Conservation (phyloP, 2,888 invertebrate genomes). For the Selenia dentaria region DNA sequence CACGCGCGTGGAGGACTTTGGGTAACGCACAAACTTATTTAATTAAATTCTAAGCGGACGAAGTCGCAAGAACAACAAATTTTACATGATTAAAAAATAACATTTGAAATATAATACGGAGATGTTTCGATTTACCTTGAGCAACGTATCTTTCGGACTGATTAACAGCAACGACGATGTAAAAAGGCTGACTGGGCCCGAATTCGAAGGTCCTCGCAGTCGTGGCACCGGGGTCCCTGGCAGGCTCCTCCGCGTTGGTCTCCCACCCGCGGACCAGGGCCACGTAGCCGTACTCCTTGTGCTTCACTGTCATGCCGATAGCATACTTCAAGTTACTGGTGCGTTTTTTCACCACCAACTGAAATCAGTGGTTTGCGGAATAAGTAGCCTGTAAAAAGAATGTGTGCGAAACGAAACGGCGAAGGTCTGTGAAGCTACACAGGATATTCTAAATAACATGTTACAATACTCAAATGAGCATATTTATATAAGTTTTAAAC, state of each 20-base stretch:
- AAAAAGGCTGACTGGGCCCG: constrained; percentile 87
- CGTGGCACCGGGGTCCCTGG: background rate
- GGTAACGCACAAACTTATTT: no score
- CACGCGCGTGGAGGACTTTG: no score
- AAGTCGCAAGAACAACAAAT: no score
- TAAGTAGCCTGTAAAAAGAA: no score
- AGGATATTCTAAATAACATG: no score
- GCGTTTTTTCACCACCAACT: constrained; percentile 39
- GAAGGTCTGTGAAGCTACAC: no score
- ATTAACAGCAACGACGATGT: constrained; percentile 87
- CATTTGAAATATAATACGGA: background rate
- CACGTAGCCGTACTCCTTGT: constrained; percentile 84
- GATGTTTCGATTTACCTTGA: constrained; percentile 71
- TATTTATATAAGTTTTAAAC: no score
- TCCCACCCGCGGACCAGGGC: constrained; percentile 91
- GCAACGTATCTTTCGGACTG: constrained; percentile 88
- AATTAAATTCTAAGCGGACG: no score
- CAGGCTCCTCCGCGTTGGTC: constrained; percentile 64
- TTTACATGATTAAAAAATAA: no score
- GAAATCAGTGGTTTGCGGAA: no score
- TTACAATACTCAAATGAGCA: no score
- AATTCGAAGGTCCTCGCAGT: constrained; percentile 60
- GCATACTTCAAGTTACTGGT: constrained; percentile 76
- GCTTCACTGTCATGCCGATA: constrained; percentile 89
- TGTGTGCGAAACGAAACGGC: no score